Evolutionary conservation across 2,797 vertebrate genomes (phyloP), one percentile per base, ranked within the genome.

Genomic region (Triplophysa yarkandensis): DNA sequence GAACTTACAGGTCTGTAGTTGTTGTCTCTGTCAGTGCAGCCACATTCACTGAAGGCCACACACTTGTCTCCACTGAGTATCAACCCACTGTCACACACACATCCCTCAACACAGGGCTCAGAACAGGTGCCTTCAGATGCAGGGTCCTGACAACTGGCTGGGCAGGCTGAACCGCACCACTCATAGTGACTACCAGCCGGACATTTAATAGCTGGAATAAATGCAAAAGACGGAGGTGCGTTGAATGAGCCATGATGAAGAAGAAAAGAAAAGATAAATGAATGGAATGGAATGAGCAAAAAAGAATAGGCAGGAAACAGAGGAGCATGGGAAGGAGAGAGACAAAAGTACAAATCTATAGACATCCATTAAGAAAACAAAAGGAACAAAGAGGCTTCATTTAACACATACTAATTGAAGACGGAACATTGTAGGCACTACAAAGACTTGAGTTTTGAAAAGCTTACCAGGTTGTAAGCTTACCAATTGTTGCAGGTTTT

Each of bases 21-120:
- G 0, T 89, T 87, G 2, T 91, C 80, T 2, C 58, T 78, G 82
- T 95, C 94, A 0, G 86, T 81, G 68, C 95, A 97, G 3, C 95
- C 95, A 43, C 95, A 97, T 77, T 91, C 85, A 32, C 78, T 90
- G 75, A 89, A 81, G 0, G 85, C 84, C 36, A 97, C 94, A 76
- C 95, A 96, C 68, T 85, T 89, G 82, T 94, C 92, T 74, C 94
- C 94, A 17, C 94, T 95, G 77, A 95, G 89, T 80, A 96, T 27
- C 3, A 93, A 89, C 9, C 90, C 90, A 1, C 88, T n/a, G 58
- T 94, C 83, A 68, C 95, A 96, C 81, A 93, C 80, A 61, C 95
- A 97, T 10, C 95, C 95, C 84, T 96, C 95, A 72, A 94, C 91
- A 69, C 93, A 93, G 23, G 92, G 86, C 21, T 84, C 76, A 68